These are phyloP conservation scores for Stenurella melanura DNA, from an alignment of 2,888 invertebrate species.

Conservation along the genomic window DNA sequence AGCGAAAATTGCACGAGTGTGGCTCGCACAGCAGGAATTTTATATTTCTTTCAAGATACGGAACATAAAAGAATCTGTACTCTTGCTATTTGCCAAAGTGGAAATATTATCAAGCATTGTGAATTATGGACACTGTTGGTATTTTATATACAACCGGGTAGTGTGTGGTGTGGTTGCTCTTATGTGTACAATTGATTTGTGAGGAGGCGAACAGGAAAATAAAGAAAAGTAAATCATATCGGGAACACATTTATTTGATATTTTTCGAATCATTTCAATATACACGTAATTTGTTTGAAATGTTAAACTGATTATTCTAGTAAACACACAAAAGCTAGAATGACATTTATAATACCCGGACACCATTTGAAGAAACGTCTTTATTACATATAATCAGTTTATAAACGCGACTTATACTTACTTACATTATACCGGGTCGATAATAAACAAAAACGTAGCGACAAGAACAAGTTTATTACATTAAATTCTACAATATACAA, in stretches of 20 bases:
- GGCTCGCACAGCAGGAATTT: constrained; percentile 11
- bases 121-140: constrained; percentile 13
- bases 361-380: no score
- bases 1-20: constrained; percentile 18
- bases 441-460: no score
- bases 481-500: no score
- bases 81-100: constrained; percentile 10
- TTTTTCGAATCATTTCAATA: neutral
- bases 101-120: constrained; percentile 4
- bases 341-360: no score
- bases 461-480: no score
- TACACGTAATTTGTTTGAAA: neutral
- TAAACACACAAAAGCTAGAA: no score
- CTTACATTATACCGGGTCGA: no score
- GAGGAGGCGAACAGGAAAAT: neutral
- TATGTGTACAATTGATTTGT: neutral
- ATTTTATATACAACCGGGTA: neutral
- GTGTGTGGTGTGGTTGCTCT: constrained; percentile 6
- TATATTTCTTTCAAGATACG: constrained; percentile 19
- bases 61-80: constrained; percentile 12
- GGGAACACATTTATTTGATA: neutral
- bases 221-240: neutral
- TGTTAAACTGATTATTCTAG: neutral
- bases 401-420: no score
- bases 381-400: no score